Conservation (phyloP, 2,113 vertebrate species). For the Meles meles region DNA sequence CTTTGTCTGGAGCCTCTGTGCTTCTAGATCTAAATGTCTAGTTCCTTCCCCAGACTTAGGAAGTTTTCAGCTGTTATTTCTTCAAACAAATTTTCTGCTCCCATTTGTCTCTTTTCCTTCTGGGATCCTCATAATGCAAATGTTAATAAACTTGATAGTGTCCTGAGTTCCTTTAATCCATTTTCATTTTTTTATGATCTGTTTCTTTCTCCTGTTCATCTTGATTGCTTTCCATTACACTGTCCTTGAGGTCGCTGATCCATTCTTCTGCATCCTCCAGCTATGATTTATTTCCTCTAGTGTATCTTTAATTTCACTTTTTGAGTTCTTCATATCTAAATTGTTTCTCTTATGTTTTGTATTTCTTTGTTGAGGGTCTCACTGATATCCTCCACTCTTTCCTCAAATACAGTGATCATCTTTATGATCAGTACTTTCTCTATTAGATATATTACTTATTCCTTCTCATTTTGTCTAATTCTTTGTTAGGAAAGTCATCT, state of each 20-base stretch:
- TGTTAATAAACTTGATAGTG: neutral
- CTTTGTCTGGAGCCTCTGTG: neutral
- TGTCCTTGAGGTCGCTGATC: neutral
- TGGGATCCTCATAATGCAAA: neutral
- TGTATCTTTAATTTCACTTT: neutral
- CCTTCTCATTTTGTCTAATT: neutral
- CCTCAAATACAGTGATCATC: neutral
- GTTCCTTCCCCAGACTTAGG: neutral
- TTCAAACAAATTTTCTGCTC: neutral
- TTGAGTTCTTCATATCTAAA: neutral
- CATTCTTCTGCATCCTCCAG: neutral
- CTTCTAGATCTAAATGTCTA: neutral
- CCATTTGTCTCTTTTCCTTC: neutral
- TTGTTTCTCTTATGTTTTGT: neutral
- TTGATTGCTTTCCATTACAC: neutral
- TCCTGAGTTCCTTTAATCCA: neutral
- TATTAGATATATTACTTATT: neutral
- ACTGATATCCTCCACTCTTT: neutral
- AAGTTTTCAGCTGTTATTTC: neutral
- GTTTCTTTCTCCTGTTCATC: neutral
- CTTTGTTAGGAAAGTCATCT: neutral
- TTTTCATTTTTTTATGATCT: neutral
- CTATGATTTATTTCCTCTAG: neutral
- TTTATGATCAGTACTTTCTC: neutral
- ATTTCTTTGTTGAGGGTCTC: neutral